phyloP scores from a whole-genome alignment of 2,888 invertebrate genomes.

The Melinopterus prodromus region DNA sequence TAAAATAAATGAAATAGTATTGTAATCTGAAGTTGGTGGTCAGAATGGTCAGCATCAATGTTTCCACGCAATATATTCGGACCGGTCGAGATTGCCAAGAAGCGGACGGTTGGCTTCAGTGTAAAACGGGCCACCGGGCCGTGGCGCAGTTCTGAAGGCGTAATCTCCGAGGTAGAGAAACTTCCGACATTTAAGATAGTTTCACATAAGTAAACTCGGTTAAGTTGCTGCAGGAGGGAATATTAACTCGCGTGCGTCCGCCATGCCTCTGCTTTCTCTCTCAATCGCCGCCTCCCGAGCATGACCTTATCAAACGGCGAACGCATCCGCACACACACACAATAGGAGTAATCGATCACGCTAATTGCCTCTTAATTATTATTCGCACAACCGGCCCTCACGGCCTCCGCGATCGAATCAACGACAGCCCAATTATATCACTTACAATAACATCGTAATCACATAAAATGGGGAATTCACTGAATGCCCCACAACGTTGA shows the following conservation, averaged over 20 bases:
- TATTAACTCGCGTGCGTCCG: conserved; percentile 36
- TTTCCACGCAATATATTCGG: conserved; percentile 59
- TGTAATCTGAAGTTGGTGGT: conserved; percentile 59
- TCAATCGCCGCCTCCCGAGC: neutral
- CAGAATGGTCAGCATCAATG: conserved; percentile 61
- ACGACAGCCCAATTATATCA: neutral
- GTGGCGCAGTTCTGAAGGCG: conserved; percentile 51
- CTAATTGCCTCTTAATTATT: conserved; percentile 19
- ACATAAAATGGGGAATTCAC: too few species aligned
- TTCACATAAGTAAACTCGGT: conserved; percentile 48
- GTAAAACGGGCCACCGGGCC: conserved; percentile 35
- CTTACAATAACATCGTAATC: neutral
- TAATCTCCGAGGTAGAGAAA: conserved; percentile 56
- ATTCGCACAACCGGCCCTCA: neutral
- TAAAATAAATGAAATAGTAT: conserved; percentile 56
- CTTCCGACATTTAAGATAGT: conserved; percentile 56
- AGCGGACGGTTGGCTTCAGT: conserved; percentile 44
- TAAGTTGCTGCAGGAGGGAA: conserved; percentile 36
- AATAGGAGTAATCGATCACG: conserved; percentile 12
- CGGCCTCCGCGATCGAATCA: neutral
- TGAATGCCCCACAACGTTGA: too few species aligned
- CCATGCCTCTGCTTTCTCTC: neutral
- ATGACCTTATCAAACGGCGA: conserved; percentile 11
- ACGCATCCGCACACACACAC: conserved; percentile 16
- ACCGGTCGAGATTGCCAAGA: conserved; percentile 54